Conservation (phyloP, 2,797 vertebrate species). For the Neoniphon sammara region DNA sequence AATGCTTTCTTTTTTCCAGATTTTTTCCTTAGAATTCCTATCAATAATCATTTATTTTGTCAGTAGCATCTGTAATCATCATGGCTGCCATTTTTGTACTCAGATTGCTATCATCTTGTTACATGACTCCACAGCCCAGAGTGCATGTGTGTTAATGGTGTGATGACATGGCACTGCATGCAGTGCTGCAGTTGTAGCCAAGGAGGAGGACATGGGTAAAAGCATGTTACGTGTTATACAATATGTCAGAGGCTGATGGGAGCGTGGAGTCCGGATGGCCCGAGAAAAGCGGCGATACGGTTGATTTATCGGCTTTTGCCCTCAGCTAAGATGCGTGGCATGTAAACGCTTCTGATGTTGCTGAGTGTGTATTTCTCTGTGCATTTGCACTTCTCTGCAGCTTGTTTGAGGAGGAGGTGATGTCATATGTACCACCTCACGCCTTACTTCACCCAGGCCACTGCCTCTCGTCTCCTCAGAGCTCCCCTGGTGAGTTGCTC, state of each 20-base stretch:
- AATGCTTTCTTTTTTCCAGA: not conserved
- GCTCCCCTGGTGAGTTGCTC: slow-evolving; percentile 90
- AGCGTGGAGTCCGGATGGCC: not conserved
- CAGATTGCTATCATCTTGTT: too few species aligned
- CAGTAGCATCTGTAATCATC: too few species aligned
- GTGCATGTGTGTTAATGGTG: too few species aligned
- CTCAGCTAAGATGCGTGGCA: too few species aligned
- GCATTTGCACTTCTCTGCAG: slow-evolving; percentile 74
- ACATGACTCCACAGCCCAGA: too few species aligned
- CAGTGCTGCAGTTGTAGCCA: too few species aligned
- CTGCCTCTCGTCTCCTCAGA: slow-evolving; percentile 95
- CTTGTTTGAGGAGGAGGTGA: slow-evolving; percentile 99
- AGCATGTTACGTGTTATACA: not conserved
- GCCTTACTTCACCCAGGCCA: slow-evolving; percentile 94
- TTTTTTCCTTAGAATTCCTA: not conserved
- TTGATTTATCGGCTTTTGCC: not conserved
- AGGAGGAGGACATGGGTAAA: too few species aligned
- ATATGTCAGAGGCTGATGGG: not conserved
- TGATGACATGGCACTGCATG: too few species aligned
- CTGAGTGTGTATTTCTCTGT: too few species aligned
- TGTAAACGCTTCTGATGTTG: not conserved
- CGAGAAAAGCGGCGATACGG: not conserved
- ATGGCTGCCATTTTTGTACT: too few species aligned
- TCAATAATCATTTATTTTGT: not conserved
- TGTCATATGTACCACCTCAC: slow-evolving; percentile 96